A percentile compares a stretch with the other conserved stretches of the same genome.
These are phyloP conservation scores for Tupaia chinensis DNA, from an alignment of 2,113 vertebrate species.

Conservation along the genomic window DNA sequence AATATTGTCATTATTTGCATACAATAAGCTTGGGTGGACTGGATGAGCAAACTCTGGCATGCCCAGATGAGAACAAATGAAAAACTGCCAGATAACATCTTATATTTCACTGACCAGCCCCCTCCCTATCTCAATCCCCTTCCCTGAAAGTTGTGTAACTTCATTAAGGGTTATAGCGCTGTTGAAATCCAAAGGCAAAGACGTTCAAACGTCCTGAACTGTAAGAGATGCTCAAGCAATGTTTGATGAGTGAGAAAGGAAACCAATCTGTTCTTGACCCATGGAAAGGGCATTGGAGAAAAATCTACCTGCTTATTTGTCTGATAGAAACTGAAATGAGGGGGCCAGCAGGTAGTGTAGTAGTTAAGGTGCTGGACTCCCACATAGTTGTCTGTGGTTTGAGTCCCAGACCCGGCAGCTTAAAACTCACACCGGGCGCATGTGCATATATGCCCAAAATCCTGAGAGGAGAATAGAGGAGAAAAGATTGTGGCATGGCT, in stretches of 20 bases:
- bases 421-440: no score
- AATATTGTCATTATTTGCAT: background rate
- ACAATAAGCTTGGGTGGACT: background rate
- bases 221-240: background rate
- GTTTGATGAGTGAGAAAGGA: background rate
- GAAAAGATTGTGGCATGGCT: no score
- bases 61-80: background rate
- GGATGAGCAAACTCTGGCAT: background rate
- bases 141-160: background rate
- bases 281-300: background rate
- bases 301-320: background rate
- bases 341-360: no score
- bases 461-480: no score
- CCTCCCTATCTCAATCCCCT: background rate
- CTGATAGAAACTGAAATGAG: background rate
- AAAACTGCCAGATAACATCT: background rate
- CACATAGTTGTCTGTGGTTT: no score
- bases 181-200: background rate
- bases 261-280: background rate
- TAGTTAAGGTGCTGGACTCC: no score
- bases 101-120: background rate
- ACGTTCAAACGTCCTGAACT: background rate
- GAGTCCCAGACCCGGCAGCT: no score
- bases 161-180: background rate
- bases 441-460: no score